Evolutionary conservation across 2,797 vertebrate genomes (phyloP), one percentile per base, ranked within the genome.

Genomic region (Enteromius argenteus): DNA sequence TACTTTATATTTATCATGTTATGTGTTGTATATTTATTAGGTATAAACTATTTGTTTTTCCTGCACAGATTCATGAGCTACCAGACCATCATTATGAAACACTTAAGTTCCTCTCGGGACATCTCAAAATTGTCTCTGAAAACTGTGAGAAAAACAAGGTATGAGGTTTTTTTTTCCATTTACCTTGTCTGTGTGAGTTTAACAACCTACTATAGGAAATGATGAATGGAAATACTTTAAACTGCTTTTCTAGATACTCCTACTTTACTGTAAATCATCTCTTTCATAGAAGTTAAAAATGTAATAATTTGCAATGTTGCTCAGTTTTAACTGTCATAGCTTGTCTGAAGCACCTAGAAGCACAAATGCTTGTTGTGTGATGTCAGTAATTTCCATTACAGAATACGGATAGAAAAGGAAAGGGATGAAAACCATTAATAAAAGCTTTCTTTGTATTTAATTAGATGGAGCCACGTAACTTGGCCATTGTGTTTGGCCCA

Each of bases 91-190:
- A 99, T 92, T 98, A 95, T 77, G 97, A 99, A 94, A 99, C 98
- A 1, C 96, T 99, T 1, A 99, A 98, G 90, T 99, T 96, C 91
- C 97, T 99, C 86, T 99, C 97, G 69, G 96, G 96, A 81, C 98
- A 99, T 88, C 94, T 99, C 74, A 99, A 98, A 91, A 97, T 89
- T 14, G 97, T 99, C 86, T 97, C 98, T 84, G 98, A 99, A 87
- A 98, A 98, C 93, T 99, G 97, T 75, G 97, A 98, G 93, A 97
- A 97, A 91, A 99, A 99, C 91, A 99, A 99, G 98, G 98, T 99
- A 93, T 10, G 84, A 21, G 11, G 11, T 5, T 49, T 15, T 15
- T 46, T 49, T 49, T 15, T 4, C 9, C 44, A 4, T 56, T 75
- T 56, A 62, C 37, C n/a, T 15, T 15, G 49, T 56, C 35, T 42